These are phyloP conservation scores for Spizella passerina DNA, from an alignment of 2,797 vertebrate species.

Conservation along the genomic window DNA sequence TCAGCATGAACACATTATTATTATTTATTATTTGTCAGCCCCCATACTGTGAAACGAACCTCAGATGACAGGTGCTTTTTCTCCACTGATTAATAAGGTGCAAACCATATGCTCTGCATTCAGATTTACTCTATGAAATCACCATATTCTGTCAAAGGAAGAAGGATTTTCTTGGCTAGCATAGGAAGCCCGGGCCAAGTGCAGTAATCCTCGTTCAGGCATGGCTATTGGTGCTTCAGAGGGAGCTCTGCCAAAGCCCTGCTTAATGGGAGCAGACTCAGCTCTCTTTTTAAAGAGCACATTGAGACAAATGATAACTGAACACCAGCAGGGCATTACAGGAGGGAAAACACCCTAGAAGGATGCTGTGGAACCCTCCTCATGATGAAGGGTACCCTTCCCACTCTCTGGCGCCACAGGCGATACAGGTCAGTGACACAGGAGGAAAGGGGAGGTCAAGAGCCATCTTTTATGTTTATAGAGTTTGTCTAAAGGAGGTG, in stretches of 20 bases:
- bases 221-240: not conserved
- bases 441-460: not conserved
- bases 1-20: constrained; percentile 53
- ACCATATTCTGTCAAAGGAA: not conserved
- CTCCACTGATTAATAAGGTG: constrained; percentile 33
- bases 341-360: not conserved
- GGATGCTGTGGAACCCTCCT: not conserved
- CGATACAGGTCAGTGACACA: not conserved
- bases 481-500: not conserved
- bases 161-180: constrained; percentile 12
- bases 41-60: not conserved
- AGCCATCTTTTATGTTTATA: not conserved
- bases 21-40: constrained; percentile 58
- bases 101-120: not conserved
- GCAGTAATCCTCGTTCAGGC: not conserved
- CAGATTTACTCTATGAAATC: not conserved
- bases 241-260: not conserved
- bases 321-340: not conserved
- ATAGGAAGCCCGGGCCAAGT: not conserved
- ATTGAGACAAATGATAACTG: not conserved
- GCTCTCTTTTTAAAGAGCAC: not conserved
- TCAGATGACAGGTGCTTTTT: constrained; percentile 51
- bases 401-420: not conserved
- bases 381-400: not conserved
- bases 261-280: not conserved